These are phyloP conservation scores for Diabrotica balteata DNA, from an alignment of 2,888 invertebrate genomes.

Conservation along the genomic window DNA sequence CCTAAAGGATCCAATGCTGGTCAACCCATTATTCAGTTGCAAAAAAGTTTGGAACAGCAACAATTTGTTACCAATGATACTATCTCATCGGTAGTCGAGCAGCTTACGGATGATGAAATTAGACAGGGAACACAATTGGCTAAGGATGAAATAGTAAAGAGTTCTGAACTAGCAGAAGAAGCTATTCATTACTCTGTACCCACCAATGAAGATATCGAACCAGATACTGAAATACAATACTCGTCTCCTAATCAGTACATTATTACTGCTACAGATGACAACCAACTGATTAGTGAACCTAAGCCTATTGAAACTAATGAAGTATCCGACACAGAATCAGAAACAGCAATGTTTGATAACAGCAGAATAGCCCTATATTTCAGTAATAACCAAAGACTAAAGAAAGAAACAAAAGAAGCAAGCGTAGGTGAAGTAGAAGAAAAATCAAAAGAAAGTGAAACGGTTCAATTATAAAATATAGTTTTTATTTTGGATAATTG, in stretches of 20 bases:
- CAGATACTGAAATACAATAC: constrained; percentile 26
- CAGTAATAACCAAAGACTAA: constrained; percentile 48
- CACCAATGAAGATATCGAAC: constrained; percentile 5
- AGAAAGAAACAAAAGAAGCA: constrained; percentile 36
- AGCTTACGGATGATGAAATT: constrained; percentile 38
- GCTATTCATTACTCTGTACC: constrained; percentile 12
- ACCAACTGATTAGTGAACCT: constrained; percentile 11
- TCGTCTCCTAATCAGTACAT: constrained; percentile 32
- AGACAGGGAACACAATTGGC: constrained; percentile 34
- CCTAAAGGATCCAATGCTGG: constrained; percentile 58
- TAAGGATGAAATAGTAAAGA: constrained; percentile 35
- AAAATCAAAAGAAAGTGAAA: constrained; percentile 23
- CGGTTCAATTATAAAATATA: constrained; percentile 24
- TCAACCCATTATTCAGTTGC: constrained; percentile 49
- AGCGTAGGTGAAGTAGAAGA: constrained; percentile 28
- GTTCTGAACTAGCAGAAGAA: constrained; percentile 20
- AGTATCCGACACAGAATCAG: constrained; percentile 45
- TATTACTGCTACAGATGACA: constrained; percentile 27
- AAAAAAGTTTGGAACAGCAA: constrained; percentile 47
- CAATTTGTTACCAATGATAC: constrained; percentile 41
- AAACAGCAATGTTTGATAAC: constrained; percentile 62
- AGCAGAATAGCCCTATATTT: constrained; percentile 70
- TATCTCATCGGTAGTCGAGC: constrained; percentile 36
- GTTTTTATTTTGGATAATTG: constrained; percentile 17
- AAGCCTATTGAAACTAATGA: constrained; percentile 36